These are phyloP conservation scores for Xestia xanthographa DNA, from an alignment of 2,888 invertebrate species.

Conservation along the genomic window DNA sequence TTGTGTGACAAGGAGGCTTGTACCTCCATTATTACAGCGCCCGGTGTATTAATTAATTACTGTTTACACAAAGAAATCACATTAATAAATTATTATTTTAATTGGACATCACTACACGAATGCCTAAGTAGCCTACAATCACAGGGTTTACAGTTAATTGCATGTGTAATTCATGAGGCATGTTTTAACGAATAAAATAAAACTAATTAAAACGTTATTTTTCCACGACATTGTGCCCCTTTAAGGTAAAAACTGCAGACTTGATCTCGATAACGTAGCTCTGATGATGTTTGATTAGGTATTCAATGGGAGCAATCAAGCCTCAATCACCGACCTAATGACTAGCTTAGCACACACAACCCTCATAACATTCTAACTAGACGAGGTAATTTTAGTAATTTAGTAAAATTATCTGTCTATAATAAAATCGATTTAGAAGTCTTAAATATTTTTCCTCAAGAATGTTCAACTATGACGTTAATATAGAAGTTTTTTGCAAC, in stretches of 20 bases:
- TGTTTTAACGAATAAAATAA: conserved; percentile 64
- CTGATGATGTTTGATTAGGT: conserved; percentile 69
- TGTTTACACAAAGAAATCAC: conserved; percentile 48
- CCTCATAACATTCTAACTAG: conserved; percentile 50
- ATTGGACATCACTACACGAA: conserved; percentile 56
- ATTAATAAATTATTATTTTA: conserved; percentile 60
- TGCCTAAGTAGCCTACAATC: conserved; percentile 53
- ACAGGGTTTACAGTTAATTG: conserved; percentile 72
- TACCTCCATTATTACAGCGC: conserved; percentile 20
- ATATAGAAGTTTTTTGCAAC: conserved; percentile 24
- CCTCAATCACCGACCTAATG: conserved; percentile 62
- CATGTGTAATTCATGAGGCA: conserved; percentile 78
- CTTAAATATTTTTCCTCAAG: conserved; percentile 42
- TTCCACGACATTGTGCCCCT: conserved; percentile 64
- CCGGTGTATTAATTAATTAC: conserved; percentile 45
- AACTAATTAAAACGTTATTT: conserved; percentile 59
- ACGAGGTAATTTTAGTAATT: conserved; percentile 49
- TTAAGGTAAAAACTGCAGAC: conserved; percentile 64
- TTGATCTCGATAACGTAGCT: conserved; percentile 53
- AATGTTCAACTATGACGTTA: conserved; percentile 37
- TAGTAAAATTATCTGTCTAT: conserved; percentile 43
- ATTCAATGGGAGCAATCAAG: conserved; percentile 69
- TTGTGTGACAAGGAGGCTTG: too few relatives aligned
- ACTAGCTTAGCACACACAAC: conserved; percentile 47
- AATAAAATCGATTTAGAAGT: conserved; percentile 41